Evolutionary conservation across 2,113 vertebrate genomes (phyloP).

Genomic region (Callorhinus ursinus): DNA sequence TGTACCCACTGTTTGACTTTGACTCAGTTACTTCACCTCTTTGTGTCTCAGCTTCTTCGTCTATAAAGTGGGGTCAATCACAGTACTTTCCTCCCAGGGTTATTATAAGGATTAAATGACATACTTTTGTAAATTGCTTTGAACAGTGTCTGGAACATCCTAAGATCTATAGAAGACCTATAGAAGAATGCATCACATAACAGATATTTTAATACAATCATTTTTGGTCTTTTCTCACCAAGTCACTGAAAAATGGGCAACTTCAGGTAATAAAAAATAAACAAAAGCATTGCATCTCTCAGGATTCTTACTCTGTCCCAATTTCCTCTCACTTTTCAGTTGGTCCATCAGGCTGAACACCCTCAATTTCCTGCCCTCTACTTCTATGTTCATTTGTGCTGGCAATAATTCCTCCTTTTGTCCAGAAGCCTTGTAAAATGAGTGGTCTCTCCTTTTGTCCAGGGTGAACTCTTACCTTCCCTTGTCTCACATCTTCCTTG

Average conservation of each 20-base stretch:
- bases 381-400: background rate
- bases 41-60: background rate
- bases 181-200: background rate
- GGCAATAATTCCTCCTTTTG: background rate
- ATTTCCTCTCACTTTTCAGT: background rate
- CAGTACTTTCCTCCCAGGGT: background rate
- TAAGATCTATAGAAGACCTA: background rate
- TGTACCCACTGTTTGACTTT: background rate
- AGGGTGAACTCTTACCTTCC: background rate
- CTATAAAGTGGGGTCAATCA: background rate
- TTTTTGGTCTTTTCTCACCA: background rate
- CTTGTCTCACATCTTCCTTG: background rate
- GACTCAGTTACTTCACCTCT: background rate
- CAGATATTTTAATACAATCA: background rate
- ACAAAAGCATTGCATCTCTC: background rate
- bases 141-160: background rate
- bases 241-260: background rate
- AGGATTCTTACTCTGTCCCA: background rate
- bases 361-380: background rate
- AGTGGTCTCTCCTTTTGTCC: background rate
- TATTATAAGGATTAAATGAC: background rate
- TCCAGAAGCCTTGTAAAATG: background rate
- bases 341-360: rapidly evolving
- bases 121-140: background rate
- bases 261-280: background rate